Conservation (phyloP, 2,797 vertebrate genomes). For the Artibeus lituratus region DNA sequence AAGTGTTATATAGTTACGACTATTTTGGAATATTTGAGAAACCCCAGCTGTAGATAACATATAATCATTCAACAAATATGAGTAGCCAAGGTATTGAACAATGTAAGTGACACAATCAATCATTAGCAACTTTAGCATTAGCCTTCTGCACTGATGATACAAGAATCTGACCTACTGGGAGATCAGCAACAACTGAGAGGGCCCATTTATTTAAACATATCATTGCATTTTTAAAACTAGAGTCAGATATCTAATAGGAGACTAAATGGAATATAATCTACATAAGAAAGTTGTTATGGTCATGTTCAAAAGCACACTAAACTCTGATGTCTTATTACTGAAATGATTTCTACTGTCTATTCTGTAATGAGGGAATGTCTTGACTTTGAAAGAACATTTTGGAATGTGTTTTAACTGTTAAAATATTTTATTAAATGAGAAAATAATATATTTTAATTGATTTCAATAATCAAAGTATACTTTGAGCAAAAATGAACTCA, state of each 20-base stretch:
- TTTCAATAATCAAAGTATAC: neutral
- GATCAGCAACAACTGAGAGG: neutral
- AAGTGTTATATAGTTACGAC: neutral
- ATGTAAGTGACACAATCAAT: neutral
- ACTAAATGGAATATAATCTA: neutral
- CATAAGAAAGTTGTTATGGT: constrained; percentile 2
- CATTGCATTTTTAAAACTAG: constrained; percentile 53
- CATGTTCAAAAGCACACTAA: neutral
- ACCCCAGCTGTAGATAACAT: neutral
- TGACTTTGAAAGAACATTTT: neutral
- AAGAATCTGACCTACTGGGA: neutral
- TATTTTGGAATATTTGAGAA: neutral
- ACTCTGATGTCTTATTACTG: neutral
- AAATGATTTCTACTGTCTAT: neutral
- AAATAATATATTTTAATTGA: neutral
- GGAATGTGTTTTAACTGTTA: neutral
- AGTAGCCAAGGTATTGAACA: neutral
- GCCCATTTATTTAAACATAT: constrained; percentile 28
- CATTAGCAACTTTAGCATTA: neutral
- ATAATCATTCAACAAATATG: neutral
- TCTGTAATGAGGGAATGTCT: neutral
- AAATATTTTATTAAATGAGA: neutral
- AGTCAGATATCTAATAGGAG: constrained; percentile 65
- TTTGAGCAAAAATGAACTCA: neutral
- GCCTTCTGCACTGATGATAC: neutral